A percentile compares a stretch with the other conserved stretches of the same genome.
Conservation (phyloP, 2,113 vertebrate species). For the Sceloporus tristichus region DNA sequence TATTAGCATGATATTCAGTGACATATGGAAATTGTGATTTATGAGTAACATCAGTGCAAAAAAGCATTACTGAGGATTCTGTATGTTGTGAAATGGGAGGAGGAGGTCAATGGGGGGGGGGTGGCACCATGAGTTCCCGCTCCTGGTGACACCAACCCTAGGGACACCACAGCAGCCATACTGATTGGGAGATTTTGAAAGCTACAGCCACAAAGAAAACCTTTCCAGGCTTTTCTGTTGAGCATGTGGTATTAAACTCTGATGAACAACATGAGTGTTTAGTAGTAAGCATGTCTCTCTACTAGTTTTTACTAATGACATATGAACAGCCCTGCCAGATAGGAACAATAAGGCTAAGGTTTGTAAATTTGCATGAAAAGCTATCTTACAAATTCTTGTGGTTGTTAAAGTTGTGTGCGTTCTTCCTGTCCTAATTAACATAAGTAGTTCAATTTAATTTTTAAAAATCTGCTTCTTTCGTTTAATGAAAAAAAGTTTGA, state of each 20-base stretch:
- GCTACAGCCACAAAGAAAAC: no score
- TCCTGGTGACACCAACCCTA: no score
- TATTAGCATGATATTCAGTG: no score
- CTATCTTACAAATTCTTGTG: conserved; percentile 15
- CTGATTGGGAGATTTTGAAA: no score
- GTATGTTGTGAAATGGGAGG: no score
- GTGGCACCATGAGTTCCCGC: no score
- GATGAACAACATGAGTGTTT: no score
- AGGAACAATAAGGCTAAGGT: conserved; percentile 6
- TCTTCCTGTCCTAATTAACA: conserved; percentile 8
- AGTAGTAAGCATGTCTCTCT: background rate
- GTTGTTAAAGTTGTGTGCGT: conserved; percentile 16
- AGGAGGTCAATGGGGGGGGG: no score
- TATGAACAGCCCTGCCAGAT: conserved; percentile 41
- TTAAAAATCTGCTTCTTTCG: background rate
- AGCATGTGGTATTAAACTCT: background rate
- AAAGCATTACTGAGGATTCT: no score
- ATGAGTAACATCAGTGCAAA: no score
- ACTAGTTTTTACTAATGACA: background rate
- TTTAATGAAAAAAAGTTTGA: conserved; percentile 20
- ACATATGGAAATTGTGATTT: no score
- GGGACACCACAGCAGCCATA: no score
- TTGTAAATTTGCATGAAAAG: background rate
- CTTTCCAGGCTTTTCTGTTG: background rate
- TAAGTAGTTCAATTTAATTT: conserved; percentile 44